Percentiles rank a stretch among this genome's conserved stretches.
These are phyloP conservation scores for Decapterus maruadsi DNA, from an alignment of 2,797 vertebrate species.

Conservation along the genomic window DNA sequence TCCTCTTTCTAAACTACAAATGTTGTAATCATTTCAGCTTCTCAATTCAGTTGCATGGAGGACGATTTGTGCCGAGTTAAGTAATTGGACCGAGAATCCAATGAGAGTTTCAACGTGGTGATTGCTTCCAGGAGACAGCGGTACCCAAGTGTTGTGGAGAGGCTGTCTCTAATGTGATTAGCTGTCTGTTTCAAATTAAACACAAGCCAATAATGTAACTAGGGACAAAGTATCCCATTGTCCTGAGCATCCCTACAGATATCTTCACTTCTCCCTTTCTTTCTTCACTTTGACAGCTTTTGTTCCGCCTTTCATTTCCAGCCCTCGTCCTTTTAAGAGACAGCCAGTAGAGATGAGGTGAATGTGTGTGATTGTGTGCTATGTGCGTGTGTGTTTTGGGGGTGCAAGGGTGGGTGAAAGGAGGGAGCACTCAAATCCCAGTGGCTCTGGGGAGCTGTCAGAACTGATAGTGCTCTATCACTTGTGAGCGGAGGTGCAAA, in stretches of 20 bases:
- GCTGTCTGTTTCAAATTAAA: slow-evolving; percentile 83
- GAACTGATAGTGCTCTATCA: slow-evolving; percentile 88
- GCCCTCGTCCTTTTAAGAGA: slow-evolving; percentile 72
- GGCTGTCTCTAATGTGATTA: slow-evolving; percentile 83
- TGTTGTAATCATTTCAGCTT: slow-evolving; percentile 46
- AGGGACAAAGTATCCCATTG: slow-evolving; percentile 78
- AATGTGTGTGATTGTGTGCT: slow-evolving; percentile 38
- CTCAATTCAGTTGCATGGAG: slow-evolving; percentile 50
- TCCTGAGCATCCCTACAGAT: slow-evolving; percentile 74
- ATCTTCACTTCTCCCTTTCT: slow-evolving; percentile 65
- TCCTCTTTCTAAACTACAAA: slow-evolving; percentile 34
- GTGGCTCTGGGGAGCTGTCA: slow-evolving; percentile 86
- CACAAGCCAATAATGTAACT: slow-evolving; percentile 79
- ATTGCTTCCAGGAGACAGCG: slow-evolving; percentile 78
- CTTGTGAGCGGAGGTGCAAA: slow-evolving; percentile 85
- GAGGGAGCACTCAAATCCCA: slow-evolving; percentile 83
- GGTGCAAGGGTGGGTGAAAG: slow-evolving; percentile 66
- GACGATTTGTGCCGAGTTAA: slow-evolving; percentile 70
- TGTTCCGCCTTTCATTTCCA: slow-evolving; percentile 82
- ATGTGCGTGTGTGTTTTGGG: slow-evolving; percentile 48
- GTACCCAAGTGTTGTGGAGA: slow-evolving; percentile 67
- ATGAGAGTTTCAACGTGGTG: slow-evolving; percentile 68
- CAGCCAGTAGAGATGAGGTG: slow-evolving; percentile 67
- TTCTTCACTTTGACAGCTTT: slow-evolving; percentile 80
- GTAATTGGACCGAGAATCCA: slow-evolving; percentile 72